These are phyloP conservation scores for Redunca redunca DNA, from an alignment of 2,113 vertebrate species.

Conservation along the genomic window DNA sequence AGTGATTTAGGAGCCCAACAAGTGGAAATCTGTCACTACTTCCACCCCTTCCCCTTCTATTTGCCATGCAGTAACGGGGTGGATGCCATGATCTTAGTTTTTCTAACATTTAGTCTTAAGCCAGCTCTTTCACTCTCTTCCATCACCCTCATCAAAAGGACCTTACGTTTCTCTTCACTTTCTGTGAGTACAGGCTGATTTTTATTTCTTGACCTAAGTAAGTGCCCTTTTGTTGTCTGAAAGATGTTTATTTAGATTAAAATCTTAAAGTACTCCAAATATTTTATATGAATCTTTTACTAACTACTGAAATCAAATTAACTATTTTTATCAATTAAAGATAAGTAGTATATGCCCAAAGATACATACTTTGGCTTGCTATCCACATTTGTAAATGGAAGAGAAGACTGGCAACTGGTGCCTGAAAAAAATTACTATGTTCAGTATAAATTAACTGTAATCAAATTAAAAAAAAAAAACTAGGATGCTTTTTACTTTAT, in stretches of 20 bases:
- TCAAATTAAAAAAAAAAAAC: background rate
- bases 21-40: background rate
- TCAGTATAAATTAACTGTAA: background rate
- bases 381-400: background rate
- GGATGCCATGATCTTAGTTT: background rate
- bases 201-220: background rate
- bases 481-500: background rate
- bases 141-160: background rate
- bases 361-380: background rate
- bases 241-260: background rate
- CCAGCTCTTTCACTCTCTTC: background rate
- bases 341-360: background rate
- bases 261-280: background rate
- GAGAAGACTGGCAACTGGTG: background rate
- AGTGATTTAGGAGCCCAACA: background rate
- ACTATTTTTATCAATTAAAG: background rate
- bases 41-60: background rate
- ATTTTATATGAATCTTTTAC: background rate
- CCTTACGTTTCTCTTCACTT: background rate
- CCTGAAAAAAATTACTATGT: background rate
- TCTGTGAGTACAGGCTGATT: background rate
- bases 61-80: background rate
- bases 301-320: background rate
- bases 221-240: background rate
- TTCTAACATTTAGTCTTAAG: background rate